phyloP scores from a whole-genome alignment of 2,797 vertebrate genomes.

The Orientallactaga sibirica region DNA sequence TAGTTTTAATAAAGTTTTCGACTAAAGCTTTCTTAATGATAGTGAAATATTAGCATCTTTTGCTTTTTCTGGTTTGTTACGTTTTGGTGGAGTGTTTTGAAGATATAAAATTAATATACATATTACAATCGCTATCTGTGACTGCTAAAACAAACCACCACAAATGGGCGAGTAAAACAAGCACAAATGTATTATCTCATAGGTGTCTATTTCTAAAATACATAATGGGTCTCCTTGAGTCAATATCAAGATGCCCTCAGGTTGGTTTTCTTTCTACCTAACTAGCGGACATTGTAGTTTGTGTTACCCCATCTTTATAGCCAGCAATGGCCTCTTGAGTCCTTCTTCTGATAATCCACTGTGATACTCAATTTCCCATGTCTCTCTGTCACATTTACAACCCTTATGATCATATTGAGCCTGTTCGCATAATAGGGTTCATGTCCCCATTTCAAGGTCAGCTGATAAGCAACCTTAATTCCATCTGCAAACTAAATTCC shows the following conservation, averaged over 20 bases:
- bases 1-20: background rate
- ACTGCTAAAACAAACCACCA: background rate
- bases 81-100: constrained; percentile 23
- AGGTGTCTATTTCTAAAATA: background rate
- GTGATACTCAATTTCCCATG: background rate
- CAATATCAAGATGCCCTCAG: background rate
- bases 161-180: background rate
- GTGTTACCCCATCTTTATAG: background rate
- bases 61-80: background rate
- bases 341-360: background rate
- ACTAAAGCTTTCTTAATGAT: constrained; percentile 17
- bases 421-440: background rate
- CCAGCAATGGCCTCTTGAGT: background rate
- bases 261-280: background rate
- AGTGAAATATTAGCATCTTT: background rate
- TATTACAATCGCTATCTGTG: background rate
- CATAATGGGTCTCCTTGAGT: background rate
- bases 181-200: background rate
- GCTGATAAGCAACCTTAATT: background rate
- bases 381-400: background rate
- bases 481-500: background rate
- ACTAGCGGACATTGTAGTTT: background rate
- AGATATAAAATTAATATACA: background rate
- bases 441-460: background rate
- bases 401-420: background rate